Conservation (phyloP, 2,888 invertebrate genomes). For the Gymnosoma rotundatum region DNA sequence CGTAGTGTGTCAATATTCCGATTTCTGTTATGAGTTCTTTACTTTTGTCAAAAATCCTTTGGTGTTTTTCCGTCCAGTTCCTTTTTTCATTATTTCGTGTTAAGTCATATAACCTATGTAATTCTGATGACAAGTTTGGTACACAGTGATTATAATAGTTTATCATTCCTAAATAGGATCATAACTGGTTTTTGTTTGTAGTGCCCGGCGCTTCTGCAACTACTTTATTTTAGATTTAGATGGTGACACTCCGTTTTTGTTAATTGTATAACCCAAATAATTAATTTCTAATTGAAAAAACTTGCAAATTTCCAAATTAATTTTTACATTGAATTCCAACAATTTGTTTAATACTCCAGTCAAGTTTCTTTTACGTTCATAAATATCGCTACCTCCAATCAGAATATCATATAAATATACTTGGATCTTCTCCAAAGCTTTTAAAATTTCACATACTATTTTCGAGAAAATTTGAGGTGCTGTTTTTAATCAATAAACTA, state of each 20-base stretch:
- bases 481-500: conserved; percentile 49
- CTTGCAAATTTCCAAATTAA: conserved; percentile 44
- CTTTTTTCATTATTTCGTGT: no score
- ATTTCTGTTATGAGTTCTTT: no score
- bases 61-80: no score
- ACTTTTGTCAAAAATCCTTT: no score
- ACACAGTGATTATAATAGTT: conserved; percentile 62
- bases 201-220: conserved; percentile 18
- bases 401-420: conserved; percentile 53
- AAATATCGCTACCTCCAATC: conserved; percentile 9
- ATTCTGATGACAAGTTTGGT: conserved; percentile 49
- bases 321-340: conserved; percentile 26
- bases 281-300: conserved; percentile 29
- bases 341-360: conserved; percentile 17
- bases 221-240: conserved; percentile 24
- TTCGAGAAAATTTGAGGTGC: conserved; percentile 45
- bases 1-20: no score
- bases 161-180: conserved; percentile 48
- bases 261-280: conserved; percentile 45
- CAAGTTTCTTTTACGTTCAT: conserved; percentile 29
- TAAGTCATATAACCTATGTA: no score
- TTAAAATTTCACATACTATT: conserved; percentile 44
- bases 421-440: conserved; percentile 15
- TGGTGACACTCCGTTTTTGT: conserved; percentile 23
- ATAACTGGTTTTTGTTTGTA: conserved; percentile 28